Evolutionary conservation across 1,140 invertebrate species (phyloP).

Genomic region (Drosophila eugracilis): DNA sequence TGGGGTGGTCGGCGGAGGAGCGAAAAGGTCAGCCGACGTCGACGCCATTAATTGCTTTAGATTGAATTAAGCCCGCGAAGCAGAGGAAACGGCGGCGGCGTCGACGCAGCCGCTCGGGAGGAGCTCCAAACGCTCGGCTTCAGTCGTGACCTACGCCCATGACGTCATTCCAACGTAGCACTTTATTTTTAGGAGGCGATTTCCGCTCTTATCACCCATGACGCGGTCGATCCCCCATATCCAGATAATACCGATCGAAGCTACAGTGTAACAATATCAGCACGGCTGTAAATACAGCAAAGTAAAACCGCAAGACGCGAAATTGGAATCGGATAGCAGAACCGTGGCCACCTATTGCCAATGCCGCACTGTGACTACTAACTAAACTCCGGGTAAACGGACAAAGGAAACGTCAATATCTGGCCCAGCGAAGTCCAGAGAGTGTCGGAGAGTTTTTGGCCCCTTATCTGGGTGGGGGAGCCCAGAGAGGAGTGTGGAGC

Average conservation of each 20-base stretch:
- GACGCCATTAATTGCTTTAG: slow-evolving; percentile 79
- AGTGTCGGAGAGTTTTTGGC: slow-evolving; percentile 14
- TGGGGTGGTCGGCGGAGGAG: not conserved
- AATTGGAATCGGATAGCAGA: not conserved
- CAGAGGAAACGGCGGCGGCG: slow-evolving; percentile 4
- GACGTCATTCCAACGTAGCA: slow-evolving; percentile 51
- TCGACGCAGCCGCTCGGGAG: slow-evolving; percentile 24
- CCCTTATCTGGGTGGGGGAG: slow-evolving; percentile 35
- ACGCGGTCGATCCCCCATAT: slow-evolving; percentile 24
- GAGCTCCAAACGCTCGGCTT: slow-evolving; percentile 6
- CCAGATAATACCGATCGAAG: slow-evolving; percentile 24
- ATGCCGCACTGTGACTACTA: slow-evolving; percentile 28
- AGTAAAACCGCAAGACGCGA: no score
- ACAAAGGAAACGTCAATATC: slow-evolving; percentile 27
- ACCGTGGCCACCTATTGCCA: slow-evolving; percentile 21
- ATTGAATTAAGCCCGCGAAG: slow-evolving; percentile 72
- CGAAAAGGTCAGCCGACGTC: slow-evolving; percentile 66
- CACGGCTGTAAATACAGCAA: slow-evolving; percentile 3
- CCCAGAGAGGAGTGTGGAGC: slow-evolving; percentile 26
- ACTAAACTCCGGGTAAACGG: slow-evolving; percentile 10
- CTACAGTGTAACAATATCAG: slow-evolving; percentile 4
- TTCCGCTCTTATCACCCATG: slow-evolving; percentile 63
- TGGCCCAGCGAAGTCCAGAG: slow-evolving; percentile 11
- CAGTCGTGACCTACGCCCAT: slow-evolving; percentile 39
- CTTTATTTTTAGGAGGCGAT: slow-evolving; percentile 57